Base-by-base conservation (phyloP, 2,888 invertebrate genomes). In the Noctuana brunneofusca region DNA sequence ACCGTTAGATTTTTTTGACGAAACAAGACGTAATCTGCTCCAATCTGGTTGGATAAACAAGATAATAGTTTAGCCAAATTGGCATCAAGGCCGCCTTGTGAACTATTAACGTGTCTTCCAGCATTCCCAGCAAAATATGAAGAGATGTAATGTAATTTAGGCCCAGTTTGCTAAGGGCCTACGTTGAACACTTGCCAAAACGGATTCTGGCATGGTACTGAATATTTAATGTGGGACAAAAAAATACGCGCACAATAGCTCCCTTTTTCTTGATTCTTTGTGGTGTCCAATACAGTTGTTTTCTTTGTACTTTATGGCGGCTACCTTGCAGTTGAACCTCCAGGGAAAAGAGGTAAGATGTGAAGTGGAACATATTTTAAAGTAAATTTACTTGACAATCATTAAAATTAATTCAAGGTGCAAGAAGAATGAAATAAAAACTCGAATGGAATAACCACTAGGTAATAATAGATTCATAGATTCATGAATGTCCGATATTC, bases 131-230 rank as follows among this genome's bases (percentile, higher is more conserved):
- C 38, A 14, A 41, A 41, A 41, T 41, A 16, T 41, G 16, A 41
- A 14, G 38, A 41, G 38, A 41, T 41, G 14, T 41, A 16, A 6
- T 16, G 16, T 41, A 3, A 41, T 41, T 41, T 41, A 16, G 16
- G 38, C 16, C 16, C 14, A 8, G 3, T 16, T 41, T n/a, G n/a
- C 38, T 41, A 41, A 16, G 38, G 16, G 38, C 38, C 38, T 41
- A 41, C 16, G 14, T 41, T 41, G 38, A 41, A 16, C 38, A 41
- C 38, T 41, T 41, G 38, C 38, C 38, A 41, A 41, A 8, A 41
- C 38, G 16, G n/a, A 41, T 41, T 41, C 38, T 41, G 38, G 38
- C 38, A 41, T 14, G 38, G 14, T 38, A 4, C n/a, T 41, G 38
- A 41, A 41, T 41, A 41, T 6, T 41, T 41, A 16, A 41, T 41